Conservation (phyloP, 2,113 vertebrate genomes). For the Corythornis vintsioides region DNA sequence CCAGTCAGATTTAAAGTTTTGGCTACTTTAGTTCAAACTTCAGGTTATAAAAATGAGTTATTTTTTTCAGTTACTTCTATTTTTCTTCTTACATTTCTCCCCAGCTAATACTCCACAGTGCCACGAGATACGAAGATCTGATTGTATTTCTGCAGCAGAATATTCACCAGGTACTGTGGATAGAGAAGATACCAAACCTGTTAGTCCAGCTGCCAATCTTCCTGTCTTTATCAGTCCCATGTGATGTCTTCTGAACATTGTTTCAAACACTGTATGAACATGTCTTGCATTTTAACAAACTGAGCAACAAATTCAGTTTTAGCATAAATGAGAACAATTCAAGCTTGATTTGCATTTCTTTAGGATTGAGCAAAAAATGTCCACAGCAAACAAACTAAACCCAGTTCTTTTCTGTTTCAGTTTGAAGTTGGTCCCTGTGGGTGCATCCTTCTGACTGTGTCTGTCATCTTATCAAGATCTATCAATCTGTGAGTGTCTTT, state of each 20-base stretch:
- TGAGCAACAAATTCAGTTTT: not conserved
- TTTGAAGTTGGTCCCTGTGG: slow-evolving; percentile 87
- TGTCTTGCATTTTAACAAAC: not conserved
- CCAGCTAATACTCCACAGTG: slow-evolving; percentile 80
- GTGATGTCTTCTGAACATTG: not conserved
- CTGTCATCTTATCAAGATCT: slow-evolving; percentile 89
- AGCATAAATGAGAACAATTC: not conserved
- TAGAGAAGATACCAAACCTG: not conserved
- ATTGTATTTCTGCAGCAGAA: slow-evolving; percentile 82
- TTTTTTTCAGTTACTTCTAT: not conserved
- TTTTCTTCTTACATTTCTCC: not conserved
- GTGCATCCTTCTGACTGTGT: slow-evolving; percentile 88
- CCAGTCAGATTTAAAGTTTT: not conserved
- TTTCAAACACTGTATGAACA: not conserved
- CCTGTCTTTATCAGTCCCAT: not conserved
- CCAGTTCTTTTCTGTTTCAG: slow-evolving; percentile 64
- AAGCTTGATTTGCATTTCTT: not conserved
- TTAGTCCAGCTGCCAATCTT: not conserved
- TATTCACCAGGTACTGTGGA: slow-evolving; percentile 81
- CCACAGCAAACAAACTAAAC: not conserved
- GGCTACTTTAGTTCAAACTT: not conserved
- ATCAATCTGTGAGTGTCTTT: slow-evolving; percentile 81
- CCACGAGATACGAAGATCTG: slow-evolving; percentile 82
- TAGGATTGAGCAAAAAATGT: not conserved
- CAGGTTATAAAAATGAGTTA: not conserved